These are phyloP conservation scores for Orthosia cruda DNA, from an alignment of 2,888 invertebrate genomes.

Conservation along the genomic window DNA sequence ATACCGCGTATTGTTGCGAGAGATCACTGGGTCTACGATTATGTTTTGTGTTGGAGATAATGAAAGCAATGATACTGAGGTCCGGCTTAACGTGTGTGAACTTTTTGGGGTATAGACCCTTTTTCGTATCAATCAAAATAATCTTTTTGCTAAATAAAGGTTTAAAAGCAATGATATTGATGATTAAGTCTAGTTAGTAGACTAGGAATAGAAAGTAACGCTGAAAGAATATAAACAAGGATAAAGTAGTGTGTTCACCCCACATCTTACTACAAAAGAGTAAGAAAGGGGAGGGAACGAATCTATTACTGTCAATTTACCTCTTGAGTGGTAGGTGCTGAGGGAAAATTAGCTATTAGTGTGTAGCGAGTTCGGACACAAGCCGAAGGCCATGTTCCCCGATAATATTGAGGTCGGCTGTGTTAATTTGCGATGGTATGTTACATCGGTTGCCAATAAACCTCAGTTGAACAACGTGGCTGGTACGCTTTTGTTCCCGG, in stretches of 20 bases:
- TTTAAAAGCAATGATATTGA: conserved; percentile 4
- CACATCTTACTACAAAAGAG: conserved; percentile 61
- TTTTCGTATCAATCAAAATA: conserved; percentile 16
- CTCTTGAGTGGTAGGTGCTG: conserved; percentile 78
- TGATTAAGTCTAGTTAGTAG: neutral
- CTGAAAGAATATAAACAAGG: conserved; percentile 62
- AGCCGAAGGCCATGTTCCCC: conserved; percentile 75
- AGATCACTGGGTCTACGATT: conserved; percentile 67
- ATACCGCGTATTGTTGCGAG: conserved; percentile 73
- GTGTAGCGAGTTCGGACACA: conserved; percentile 73
- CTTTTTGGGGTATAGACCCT: neutral
- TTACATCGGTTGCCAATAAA: conserved; percentile 82
- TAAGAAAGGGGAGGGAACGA: conserved; percentile 75
- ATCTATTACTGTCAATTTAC: conserved; percentile 85
- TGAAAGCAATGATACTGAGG: conserved; percentile 52
- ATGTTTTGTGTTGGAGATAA: conserved; percentile 68
- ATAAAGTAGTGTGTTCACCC: conserved; percentile 22
- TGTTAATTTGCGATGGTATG: conserved; percentile 84
- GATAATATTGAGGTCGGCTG: conserved; percentile 80
- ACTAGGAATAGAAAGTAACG: conserved; percentile 26
- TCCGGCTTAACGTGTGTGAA: neutral
- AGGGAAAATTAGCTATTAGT: conserved; percentile 82
- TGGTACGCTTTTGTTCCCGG: conserved; percentile 80
- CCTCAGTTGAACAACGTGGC: conserved; percentile 80
- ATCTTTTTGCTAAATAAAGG: conserved; percentile 1